Conservation (phyloP, 2,797 vertebrate species). For the Bucorvus abyssinicus region DNA sequence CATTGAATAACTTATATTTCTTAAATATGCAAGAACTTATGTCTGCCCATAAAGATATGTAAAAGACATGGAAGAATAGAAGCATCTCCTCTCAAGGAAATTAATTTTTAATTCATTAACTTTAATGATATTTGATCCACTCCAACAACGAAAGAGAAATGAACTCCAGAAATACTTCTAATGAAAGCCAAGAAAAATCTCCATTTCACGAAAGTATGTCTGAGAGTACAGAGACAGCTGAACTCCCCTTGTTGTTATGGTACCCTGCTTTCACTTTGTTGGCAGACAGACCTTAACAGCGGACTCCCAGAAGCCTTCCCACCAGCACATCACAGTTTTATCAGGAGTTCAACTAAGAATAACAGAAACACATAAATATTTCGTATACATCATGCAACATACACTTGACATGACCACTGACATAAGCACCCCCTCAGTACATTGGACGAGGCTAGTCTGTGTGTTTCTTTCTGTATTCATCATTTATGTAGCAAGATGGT, state of each 20-base stretch:
- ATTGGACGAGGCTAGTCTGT: not conserved
- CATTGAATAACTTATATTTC: not conserved
- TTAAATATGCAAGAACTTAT: not conserved
- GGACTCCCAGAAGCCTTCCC: not conserved
- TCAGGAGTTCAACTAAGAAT: not conserved
- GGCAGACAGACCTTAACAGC: not conserved
- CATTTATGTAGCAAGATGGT: not conserved
- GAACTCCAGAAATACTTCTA: not conserved
- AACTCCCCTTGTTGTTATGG: not conserved
- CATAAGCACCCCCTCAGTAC: not conserved
- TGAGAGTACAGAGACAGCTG: not conserved
- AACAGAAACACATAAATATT: not conserved
- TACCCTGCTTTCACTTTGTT: not conserved
- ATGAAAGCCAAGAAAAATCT: not conserved
- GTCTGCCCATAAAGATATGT: not conserved
- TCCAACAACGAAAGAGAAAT: not conserved
- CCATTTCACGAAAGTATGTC: not conserved
- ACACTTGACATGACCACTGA: not conserved
- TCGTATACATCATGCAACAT: not conserved
- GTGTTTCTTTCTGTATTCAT: not conserved
- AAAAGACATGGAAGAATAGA: not conserved
- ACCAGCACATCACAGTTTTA: not conserved
- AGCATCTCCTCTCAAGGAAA: fast-evolving
- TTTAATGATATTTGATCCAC: not conserved
- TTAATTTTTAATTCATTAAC: not conserved